Evolutionary conservation across 2,888 invertebrate species (phyloP).

Genomic region (Vannuccia rotundouncinata): DNA sequence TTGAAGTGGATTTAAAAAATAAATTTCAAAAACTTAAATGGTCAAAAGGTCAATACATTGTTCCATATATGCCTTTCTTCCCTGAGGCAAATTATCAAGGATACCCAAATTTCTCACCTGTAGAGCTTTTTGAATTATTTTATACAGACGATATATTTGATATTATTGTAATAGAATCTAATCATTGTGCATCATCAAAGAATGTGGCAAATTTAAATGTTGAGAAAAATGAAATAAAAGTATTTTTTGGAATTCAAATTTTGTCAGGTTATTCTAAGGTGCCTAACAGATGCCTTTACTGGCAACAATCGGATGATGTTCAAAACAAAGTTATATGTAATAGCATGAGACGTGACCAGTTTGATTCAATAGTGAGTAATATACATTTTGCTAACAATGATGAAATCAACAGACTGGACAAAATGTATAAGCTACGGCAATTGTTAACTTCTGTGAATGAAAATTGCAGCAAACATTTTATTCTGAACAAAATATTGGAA

Average conservation of each 20-base stretch:
- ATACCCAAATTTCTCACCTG: not conserved
- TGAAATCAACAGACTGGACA: conserved; percentile 6
- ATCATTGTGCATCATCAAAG: not conserved
- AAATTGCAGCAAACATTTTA: not conserved
- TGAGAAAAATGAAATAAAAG: not conserved
- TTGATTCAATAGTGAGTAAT: conserved; percentile 17
- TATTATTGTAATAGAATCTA: not conserved
- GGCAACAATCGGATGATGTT: conserved; percentile 4
- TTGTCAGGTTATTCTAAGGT: not conserved
- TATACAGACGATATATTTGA: not conserved
- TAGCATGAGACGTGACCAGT: conserved; percentile 5
- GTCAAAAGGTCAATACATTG: too few species aligned
- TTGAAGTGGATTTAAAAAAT: too few species aligned
- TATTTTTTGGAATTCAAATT: not conserved
- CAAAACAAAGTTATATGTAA: not conserved
- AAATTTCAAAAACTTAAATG: too few species aligned
- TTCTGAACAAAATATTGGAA: not conserved
- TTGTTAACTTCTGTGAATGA: conserved; percentile 10
- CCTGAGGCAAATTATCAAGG: not conserved
- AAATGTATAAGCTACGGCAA: conserved; percentile 7
- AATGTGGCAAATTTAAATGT: not conserved
- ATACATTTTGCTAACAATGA: conserved; percentile 19
- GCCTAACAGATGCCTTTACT: conserved; percentile 8
- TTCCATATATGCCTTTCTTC: not conserved
- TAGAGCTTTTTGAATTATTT: not conserved